Base-by-base conservation (phyloP, 92 coral and sea anemone genomes). In the Diadumene lineata region DNA sequence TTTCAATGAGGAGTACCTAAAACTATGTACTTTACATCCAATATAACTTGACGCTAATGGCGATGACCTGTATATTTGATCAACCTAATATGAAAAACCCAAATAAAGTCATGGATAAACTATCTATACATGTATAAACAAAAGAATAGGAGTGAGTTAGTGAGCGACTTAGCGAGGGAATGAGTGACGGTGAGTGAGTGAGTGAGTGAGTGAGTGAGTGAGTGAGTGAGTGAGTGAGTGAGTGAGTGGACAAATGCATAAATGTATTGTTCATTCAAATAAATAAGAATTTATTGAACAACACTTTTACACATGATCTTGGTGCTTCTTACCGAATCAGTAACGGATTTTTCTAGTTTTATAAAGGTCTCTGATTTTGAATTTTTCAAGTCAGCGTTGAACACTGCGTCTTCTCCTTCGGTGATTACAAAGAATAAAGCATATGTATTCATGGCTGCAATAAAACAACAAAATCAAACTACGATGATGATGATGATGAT, bases 11-110 rank as follows among this genome's bases (percentile, higher is more conserved):
- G n/a, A n/a, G n/a, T 70, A 85, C 89, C 73, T 74, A 30, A 85
- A 85, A 7, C 77, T 55, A 0, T 13, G 22, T 8, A 85, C 75
- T 69, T 80, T 81, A 34, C 86, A 80, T 48, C 89, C 86, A n/a
- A 7, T 43, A 66, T 85, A 85, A 53, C 53, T 22, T 32, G 68
- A 13, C 2, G 76, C 84, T 79, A 85, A 25, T 19, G 66, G 56
- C 1, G 89, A 85, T 11, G 66, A 56, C 28, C 31, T 69, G 79
- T 80, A 85, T 27, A 81, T 18, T 1, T 25, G 25, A 68, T 80
- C 66, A 33, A 80, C 75, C 89, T 85, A 44, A 44, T 8, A 44
- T 8, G 66, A 31, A 1, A 38, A 13, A 58, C 38, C 31, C 8
- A 11, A 43, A 34, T 62, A 30, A 15, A 27, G 15, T 11, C 25